A percentile compares a stretch with the other conserved stretches of the same genome.
Evolutionary conservation across 2,113 vertebrate species (phyloP).

Genomic region (Phylloscopus whistleri): DNA sequence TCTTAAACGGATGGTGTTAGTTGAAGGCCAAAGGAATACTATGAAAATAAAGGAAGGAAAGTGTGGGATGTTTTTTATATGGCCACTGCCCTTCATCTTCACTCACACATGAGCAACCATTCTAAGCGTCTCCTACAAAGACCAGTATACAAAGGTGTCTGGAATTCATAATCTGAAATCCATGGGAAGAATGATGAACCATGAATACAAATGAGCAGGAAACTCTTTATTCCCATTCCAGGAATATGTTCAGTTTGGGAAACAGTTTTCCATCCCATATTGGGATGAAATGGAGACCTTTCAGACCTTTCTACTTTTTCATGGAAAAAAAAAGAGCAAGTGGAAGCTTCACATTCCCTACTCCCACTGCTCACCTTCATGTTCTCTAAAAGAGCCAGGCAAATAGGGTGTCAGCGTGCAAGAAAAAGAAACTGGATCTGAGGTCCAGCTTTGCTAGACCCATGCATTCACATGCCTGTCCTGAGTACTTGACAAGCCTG

Average conservation of each 20-base stretch:
- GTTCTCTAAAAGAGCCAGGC: not conserved
- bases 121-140: not conserved
- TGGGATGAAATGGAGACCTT: not conserved
- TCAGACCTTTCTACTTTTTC: not conserved
- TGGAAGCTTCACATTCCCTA: not conserved
- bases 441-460: not conserved
- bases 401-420: not conserved
- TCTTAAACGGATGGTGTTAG: conserved; percentile 24
- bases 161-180: not conserved
- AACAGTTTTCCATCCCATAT: conserved; percentile 27
- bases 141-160: not conserved
- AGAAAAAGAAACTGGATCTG: not conserved
- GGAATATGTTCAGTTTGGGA: not conserved
- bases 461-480: not conserved
- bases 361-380: not conserved
- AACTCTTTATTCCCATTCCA: not conserved
- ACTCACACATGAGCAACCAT: not conserved
- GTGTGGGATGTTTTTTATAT: not conserved
- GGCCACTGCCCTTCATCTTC: not conserved
- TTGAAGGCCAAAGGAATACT: conserved; percentile 45
- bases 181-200: not conserved
- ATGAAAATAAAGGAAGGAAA: conserved; percentile 36
- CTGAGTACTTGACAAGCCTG: not conserved
- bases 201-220: conserved; percentile 2
- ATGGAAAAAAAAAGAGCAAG: not conserved